Percentiles rank a stretch among this genome's conserved stretches.
phyloP scores from a whole-genome alignment of 1,140 invertebrate species.

The Thalassaphorura encarpata region DNA sequence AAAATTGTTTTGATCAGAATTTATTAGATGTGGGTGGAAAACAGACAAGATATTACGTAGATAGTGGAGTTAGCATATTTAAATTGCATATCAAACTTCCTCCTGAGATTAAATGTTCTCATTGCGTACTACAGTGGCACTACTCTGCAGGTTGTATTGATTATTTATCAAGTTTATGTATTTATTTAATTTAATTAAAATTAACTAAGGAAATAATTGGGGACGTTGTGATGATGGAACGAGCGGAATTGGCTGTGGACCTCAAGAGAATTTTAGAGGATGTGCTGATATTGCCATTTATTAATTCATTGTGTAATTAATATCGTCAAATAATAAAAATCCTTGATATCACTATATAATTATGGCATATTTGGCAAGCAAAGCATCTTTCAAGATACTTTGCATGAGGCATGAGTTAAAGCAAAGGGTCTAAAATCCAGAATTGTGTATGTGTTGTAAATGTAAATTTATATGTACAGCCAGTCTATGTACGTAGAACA shows the following conservation, averaged over 20 bases:
- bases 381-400: too few species aligned
- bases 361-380: too few species aligned
- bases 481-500: too few species aligned
- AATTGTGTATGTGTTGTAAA: too few species aligned
- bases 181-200: conserved; percentile 14
- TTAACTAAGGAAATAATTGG: conserved; percentile 80
- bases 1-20: conserved; percentile 36
- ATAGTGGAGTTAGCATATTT: conserved; percentile 26
- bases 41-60: conserved; percentile 19
- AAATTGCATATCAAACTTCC: conserved; percentile 33
- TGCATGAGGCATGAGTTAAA: too few species aligned
- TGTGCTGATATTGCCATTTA: conserved; percentile 69
- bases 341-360: too few species aligned
- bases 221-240: conserved; percentile 39
- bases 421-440: too few species aligned
- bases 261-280: conserved; percentile 75
- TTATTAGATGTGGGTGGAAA: conserved; percentile 29
- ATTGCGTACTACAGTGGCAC: conserved; percentile 36
- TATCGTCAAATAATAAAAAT: too few species aligned
- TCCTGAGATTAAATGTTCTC: conserved; percentile 30
- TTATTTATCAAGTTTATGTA: background rate
- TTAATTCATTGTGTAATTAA: background rate
- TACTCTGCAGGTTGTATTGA: conserved; percentile 20
- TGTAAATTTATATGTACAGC: too few species aligned
- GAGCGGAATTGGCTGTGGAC: conserved; percentile 51